Evolutionary conservation across 1,140 invertebrate species (phyloP).

Genomic region (Cryptotermes secundus): DNA sequence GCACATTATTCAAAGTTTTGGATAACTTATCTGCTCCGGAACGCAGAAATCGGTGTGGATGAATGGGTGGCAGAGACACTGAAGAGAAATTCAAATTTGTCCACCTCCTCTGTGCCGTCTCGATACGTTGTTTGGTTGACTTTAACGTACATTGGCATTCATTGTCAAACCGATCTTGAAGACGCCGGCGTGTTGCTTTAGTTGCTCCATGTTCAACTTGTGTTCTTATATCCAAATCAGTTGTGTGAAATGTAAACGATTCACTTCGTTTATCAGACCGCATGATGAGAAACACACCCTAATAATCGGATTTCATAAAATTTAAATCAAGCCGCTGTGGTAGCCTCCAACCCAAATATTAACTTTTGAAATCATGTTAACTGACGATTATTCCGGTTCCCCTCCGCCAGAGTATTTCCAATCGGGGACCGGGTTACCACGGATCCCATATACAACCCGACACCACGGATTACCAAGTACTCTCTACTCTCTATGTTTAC

Average conservation of each 20-base stretch:
- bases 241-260: constrained; percentile 10
- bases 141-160: constrained; percentile 38
- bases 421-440: too few relatives aligned
- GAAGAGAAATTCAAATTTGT: constrained; percentile 46
- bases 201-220: neutral
- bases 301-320: neutral
- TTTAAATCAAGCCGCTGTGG: neutral
- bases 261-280: neutral
- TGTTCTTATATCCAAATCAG: neutral
- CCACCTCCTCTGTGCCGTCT: constrained; percentile 44
- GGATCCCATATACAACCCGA: too few relatives aligned
- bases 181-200: constrained; percentile 40
- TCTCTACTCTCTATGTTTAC: too few relatives aligned
- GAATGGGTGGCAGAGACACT: constrained; percentile 11
- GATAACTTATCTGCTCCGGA: constrained; percentile 57
- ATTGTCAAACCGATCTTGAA: constrained; percentile 52
- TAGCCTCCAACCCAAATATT: neutral
- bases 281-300: neutral
- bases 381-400: neutral
- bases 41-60: constrained; percentile 52
- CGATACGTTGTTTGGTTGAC: constrained; percentile 35
- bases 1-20: constrained; percentile 58
- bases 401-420: too few relatives aligned
- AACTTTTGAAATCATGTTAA: neutral
- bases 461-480: too few relatives aligned